Base-by-base conservation (phyloP, 2,888 invertebrate species). In the Diaprepes abbreviatus region DNA sequence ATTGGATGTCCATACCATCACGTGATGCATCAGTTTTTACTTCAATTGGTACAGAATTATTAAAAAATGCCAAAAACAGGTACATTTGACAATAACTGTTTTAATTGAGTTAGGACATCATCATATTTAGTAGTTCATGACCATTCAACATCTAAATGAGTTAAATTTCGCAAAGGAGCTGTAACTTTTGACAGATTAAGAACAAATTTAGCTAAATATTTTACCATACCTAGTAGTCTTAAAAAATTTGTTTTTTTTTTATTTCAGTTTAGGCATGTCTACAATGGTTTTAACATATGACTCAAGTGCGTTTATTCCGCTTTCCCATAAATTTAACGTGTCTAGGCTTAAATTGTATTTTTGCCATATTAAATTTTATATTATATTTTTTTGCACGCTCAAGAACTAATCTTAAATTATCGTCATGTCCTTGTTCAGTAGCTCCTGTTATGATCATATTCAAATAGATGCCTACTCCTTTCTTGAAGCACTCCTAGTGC, bases 21-120 rank as follows among this genome's bases (percentile, higher is more conserved):
- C 73, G 74, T 9, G 73, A 75, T 1, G 76, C 74, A 73, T 80
- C 79, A n/a, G 78, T 75, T 66, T 80, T 78, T 54, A 83, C 74
- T 38, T 74, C 73, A 12, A 81, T 73, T 17, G 65, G 65, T 24
- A 71, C 65, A 3, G 71, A 75, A 4, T 71, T 66, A 70, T 79
- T 70, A 74, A 76, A 79, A 64, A 70, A 72, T 28, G 16, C 36
- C 21, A n/a, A 79, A 16, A n/a, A 75, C 60, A 1, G 78, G 78
- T 45, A 75, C 75, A 71, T 66, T 71, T 45, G 68, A 66, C 12
- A 75, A 55, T 9, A 76, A 63, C 36, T 58, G 63, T 70, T 78
- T 76, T 21, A 78, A 54, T 38, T 76, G 52, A 21, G 17, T 9
- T 1, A 78, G 60, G 7, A 71, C 64, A 10, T 74, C 4, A 16